Evolutionary conservation across 2,888 invertebrate species (phyloP), one percentile per base, ranked within the genome.

Genomic region (Ophion obscuratus): DNA sequence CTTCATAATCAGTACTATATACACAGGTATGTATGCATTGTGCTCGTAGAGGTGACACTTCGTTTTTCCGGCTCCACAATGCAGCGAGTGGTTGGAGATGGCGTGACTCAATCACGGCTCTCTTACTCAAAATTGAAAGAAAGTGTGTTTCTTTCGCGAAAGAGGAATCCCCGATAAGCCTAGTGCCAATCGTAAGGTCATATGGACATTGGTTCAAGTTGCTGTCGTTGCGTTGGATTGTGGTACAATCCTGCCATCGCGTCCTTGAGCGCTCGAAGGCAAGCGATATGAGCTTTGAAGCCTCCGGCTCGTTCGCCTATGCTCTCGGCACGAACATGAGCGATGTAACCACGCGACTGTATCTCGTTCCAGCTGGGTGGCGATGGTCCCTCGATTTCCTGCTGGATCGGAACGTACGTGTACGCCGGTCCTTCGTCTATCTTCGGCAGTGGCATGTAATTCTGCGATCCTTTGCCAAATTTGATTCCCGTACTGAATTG

Each of bases 401-500:
- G 93, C 24, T 81, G 86, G 10, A 93, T 89, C 17, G 96, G 95
- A 76, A 95, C 95, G 92, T 98, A 98, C 20, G 94, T 94, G 92
- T 96, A 99, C 0, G 97, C 91, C 0, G 97, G 97, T 0, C 97
- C 97, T 91, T 98, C 97, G 76, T 97, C 97, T 5, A 96, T 94
- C 88, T 96, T 95, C 0, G 97, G 97, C 2, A 98, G 93, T 0
- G 97, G 96, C 61, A 97, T 92, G 89, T 97, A 97, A 24, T 95
- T 95, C 9, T 96, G 95, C 88, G 95, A 95, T 0, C 95, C 94
- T 71, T 96, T 95, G 0, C 97, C 96, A 93, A 98, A 97, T 93
- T 97, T 97, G 7, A 98, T 97, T 24, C 98, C 98, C 0, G 97
- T 97, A 0, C 98, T 98, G 94, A 98, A 98, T 88, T 97, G 97